A percentile compares a stretch with the other conserved stretches of the same genome.
These are phyloP conservation scores for Cephus runcator DNA, from an alignment of 2,888 invertebrate genomes.

Conservation along the genomic window DNA sequence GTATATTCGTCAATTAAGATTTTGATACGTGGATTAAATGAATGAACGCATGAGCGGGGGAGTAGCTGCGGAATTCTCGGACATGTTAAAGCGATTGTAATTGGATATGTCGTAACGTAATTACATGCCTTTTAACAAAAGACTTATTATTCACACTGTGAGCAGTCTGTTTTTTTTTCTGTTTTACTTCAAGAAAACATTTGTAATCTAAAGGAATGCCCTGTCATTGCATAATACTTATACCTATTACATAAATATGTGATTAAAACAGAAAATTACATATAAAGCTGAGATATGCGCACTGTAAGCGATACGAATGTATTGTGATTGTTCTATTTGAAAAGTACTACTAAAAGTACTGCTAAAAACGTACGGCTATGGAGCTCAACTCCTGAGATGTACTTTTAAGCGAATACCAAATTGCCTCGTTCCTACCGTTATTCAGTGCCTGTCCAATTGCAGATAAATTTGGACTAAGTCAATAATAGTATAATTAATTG, in stretches of 20 bases:
- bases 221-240: background rate
- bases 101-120: background rate
- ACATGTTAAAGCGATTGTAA: background rate
- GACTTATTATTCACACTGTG: background rate
- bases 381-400: background rate
- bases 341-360: background rate
- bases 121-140: background rate
- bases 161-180: background rate
- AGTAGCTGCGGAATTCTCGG: background rate
- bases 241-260: background rate
- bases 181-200: background rate
- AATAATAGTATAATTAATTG: constrained; percentile 12
- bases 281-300: background rate
- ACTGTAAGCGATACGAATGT: background rate
- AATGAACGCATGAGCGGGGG: background rate
- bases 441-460: constrained; percentile 1
- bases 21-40: background rate
- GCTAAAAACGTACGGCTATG: background rate
- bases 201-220: background rate
- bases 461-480: constrained; percentile 6
- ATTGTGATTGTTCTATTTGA: background rate
- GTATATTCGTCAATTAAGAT: background rate
- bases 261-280: background rate
- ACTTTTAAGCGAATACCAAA: background rate
- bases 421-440: constrained; percentile 4